phyloP scores from a whole-genome alignment of 92 coral and sea anemone species.

The Epizoanthus illoricatus region DNA sequence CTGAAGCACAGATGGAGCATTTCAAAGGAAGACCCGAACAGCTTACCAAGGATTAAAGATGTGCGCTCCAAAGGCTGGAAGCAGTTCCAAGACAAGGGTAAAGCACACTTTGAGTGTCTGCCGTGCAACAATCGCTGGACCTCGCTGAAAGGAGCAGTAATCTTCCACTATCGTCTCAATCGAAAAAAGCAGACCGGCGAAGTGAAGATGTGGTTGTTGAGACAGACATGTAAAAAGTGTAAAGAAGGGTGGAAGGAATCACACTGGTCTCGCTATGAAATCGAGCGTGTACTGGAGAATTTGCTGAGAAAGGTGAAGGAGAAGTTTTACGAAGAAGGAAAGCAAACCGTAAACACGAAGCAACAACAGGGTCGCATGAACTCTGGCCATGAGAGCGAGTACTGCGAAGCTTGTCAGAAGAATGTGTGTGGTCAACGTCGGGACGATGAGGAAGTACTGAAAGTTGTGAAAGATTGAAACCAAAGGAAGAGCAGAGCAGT shows the following conservation, averaged over 20 bases:
- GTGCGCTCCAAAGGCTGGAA: neutral
- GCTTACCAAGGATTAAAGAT: neutral
- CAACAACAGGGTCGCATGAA: neutral
- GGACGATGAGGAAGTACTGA: neutral
- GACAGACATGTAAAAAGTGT: neutral
- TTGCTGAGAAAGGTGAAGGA: constrained; percentile 11
- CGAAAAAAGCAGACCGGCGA: neutral
- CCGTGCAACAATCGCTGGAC: neutral
- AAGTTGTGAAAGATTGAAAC: too few species aligned
- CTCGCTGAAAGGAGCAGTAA: constrained; percentile 3
- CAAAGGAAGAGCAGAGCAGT: too few species aligned
- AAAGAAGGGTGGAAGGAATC: neutral
- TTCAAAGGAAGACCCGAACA: neutral
- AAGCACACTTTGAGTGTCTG: neutral
- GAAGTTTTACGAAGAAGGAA: neutral
- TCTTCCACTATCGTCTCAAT: neutral
- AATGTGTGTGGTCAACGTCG: constrained; percentile 4
- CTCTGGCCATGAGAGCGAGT: neutral
- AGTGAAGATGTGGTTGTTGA: neutral
- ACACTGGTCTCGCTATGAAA: neutral
- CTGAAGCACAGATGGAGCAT: neutral
- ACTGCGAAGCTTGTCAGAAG: constrained; percentile 12
- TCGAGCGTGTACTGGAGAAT: constrained; percentile 1
- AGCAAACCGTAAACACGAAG: neutral
- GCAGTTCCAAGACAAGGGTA: constrained; percentile 5